Evolutionary conservation across 1,140 invertebrate species (phyloP).

Genomic region (Cyclina sinensis): DNA sequence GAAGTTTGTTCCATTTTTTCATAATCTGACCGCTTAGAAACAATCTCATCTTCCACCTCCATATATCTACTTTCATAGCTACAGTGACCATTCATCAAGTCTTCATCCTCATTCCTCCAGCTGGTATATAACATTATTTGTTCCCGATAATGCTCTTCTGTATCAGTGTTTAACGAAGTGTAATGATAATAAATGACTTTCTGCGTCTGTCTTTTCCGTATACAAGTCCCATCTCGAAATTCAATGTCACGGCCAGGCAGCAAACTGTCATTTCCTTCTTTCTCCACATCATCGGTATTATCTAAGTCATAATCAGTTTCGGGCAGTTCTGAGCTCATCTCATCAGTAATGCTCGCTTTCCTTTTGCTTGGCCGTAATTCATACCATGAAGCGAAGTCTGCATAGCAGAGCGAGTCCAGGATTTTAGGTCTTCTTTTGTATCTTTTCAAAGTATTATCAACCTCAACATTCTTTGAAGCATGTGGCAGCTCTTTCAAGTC

Average conservation of each 20-base stretch:
- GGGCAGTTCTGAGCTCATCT: not conserved
- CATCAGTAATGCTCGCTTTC: too few species aligned
- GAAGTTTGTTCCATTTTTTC: not conserved
- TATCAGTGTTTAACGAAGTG: not conserved
- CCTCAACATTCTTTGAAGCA: not conserved
- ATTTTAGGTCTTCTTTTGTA: conserved; percentile 28
- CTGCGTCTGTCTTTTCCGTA: conserved; percentile 21
- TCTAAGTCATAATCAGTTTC: conserved; percentile 21
- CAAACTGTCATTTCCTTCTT: not conserved
- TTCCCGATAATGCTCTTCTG: conserved; percentile 53
- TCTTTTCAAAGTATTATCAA: conserved; percentile 16
- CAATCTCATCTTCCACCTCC: too few species aligned
- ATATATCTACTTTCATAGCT: too few species aligned
- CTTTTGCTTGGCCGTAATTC: not conserved
- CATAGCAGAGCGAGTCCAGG: not conserved
- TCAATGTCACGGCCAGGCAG: not conserved
- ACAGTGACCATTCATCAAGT: not conserved
- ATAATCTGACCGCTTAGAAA: not conserved
- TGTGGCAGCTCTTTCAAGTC: not conserved
- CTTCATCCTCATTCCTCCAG: conserved; percentile 49
- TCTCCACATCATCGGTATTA: conserved; percentile 8
- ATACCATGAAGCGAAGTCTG: conserved; percentile 29
- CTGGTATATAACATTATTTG: conserved; percentile 38
- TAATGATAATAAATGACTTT: conserved; percentile 44
- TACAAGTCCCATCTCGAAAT: conserved; percentile 27